These are phyloP conservation scores for Tolypeutes matacus DNA, from an alignment of 2,797 vertebrate species.

Conservation along the genomic window DNA sequence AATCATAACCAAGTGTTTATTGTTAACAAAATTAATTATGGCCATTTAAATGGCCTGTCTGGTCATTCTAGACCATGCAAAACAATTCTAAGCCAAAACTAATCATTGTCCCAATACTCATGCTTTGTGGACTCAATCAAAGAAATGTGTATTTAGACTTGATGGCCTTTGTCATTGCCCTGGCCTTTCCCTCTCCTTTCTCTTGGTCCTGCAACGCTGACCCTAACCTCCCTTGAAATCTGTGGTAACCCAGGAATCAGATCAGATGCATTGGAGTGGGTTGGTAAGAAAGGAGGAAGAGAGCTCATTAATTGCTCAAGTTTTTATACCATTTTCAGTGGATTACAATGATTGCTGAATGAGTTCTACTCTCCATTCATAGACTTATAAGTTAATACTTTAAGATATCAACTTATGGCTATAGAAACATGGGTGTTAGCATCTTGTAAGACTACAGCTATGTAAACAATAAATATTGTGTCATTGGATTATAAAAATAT, in stretches of 20 bases:
- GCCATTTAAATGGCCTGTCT: slow-evolving; percentile 50
- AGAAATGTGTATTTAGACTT: slow-evolving; percentile 78
- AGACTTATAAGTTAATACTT: slow-evolving; percentile 27
- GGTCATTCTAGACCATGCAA: neutral
- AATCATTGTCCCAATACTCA: slow-evolving; percentile 64
- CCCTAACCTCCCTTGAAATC: slow-evolving; percentile 72
- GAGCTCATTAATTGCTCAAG: slow-evolving; percentile 50
- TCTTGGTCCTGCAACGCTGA: slow-evolving; percentile 57
- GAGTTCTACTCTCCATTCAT: neutral
- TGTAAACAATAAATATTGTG: neutral
- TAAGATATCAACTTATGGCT: slow-evolving; percentile 21
- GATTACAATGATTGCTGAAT: neutral
- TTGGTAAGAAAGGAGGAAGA: slow-evolving; percentile 1
- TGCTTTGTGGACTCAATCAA: slow-evolving; percentile 70
- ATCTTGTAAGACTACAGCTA: neutral
- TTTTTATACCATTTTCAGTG: slow-evolving; percentile 52
- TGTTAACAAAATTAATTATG: slow-evolving; percentile 48
- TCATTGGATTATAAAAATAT: slow-evolving; percentile 12
- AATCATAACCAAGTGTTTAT: neutral
- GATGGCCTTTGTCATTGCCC: slow-evolving; percentile 70
- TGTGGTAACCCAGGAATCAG: slow-evolving; percentile 57
- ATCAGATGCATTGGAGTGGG: slow-evolving; percentile 33
- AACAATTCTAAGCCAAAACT: slow-evolving; percentile 63
- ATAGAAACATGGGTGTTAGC: neutral
- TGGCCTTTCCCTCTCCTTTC: slow-evolving; percentile 35